These are phyloP conservation scores for Tragelaphus oryx DNA, from an alignment of 2,797 vertebrate species.

Conservation along the genomic window DNA sequence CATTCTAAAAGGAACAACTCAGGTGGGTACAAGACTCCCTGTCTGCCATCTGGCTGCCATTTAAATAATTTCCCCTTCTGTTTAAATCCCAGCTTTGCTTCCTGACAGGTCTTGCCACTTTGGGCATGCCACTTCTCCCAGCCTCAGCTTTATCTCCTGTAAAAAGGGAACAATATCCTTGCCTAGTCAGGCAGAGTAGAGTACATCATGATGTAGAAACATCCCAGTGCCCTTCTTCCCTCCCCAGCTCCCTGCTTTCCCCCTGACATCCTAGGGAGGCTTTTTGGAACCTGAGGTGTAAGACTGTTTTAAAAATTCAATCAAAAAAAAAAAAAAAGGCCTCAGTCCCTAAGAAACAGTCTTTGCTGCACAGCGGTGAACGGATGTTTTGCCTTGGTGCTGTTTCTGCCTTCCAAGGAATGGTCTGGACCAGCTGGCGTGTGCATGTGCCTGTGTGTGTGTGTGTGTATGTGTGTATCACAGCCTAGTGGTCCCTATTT, in stretches of 20 bases:
- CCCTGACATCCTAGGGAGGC: neutral
- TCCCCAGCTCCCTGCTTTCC: neutral
- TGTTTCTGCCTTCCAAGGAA: neutral
- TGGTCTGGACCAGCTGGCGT: constrained; percentile 62
- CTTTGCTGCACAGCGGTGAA: constrained; percentile 32
- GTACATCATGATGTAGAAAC: neutral
- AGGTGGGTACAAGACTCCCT: neutral
- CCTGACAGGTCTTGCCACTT: neutral
- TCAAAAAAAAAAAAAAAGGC: neutral
- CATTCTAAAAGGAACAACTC: neutral
- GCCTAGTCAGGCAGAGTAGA: neutral
- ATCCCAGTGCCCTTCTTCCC: neutral
- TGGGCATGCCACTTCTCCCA: neutral
- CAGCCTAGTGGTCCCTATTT: constrained; percentile 53
- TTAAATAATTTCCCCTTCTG: neutral
- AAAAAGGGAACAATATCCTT: neutral
- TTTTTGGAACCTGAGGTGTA: constrained; percentile 37
- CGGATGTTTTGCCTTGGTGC: constrained; percentile 45
- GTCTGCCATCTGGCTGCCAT: neutral
- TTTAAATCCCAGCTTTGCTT: neutral
- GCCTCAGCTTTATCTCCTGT: neutral
- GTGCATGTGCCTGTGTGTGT: neutral
- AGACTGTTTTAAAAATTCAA: constrained; percentile 38
- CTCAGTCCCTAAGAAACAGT: constrained; percentile 2
- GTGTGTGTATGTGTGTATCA: neutral